Conservation (phyloP, 2,888 invertebrate genomes). For the Heterodera filipjevi region DNA sequence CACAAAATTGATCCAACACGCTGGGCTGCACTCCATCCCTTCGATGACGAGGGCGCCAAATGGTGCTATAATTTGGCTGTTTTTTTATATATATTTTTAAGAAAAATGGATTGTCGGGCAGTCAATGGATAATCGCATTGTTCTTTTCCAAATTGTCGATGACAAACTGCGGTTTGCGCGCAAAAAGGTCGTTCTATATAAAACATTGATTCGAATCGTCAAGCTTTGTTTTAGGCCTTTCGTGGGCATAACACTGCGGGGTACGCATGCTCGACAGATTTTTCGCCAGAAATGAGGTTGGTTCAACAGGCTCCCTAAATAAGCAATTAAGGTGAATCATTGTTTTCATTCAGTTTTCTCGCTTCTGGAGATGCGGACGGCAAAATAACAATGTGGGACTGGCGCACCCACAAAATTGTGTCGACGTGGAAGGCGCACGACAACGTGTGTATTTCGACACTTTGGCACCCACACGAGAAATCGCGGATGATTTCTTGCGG, state of each 20-base stretch:
- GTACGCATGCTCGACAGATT: conserved; percentile 94
- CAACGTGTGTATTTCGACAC: conserved; percentile 86
- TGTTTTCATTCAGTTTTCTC: conserved; percentile 76
- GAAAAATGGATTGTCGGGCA: conserved; percentile 98
- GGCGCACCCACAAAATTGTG: conserved; percentile 91
- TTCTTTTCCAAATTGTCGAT: conserved; percentile 94
- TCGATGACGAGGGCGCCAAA: conserved; percentile 92
- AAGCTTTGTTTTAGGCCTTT: conserved; percentile 78
- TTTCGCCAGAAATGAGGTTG: conserved; percentile 96
- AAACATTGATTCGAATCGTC: background rate
- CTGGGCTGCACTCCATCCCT: conserved; percentile 98
- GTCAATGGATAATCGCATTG: conserved; percentile 97
- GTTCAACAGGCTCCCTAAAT: conserved; percentile 26
- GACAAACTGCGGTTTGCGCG: conserved; percentile 91
- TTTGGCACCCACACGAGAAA: conserved; percentile 99
- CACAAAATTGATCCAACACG: conserved; percentile 99
- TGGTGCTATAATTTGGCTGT: conserved; percentile 67
- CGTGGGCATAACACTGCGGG: conserved; percentile 98
- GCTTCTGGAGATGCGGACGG: conserved; percentile 98
- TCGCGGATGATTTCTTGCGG: conserved; percentile 96
- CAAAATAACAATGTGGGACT: conserved; percentile 97
- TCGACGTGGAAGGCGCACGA: conserved; percentile 99
- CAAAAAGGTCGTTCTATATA: conserved; percentile 77
- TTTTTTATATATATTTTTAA: conserved; percentile 50
- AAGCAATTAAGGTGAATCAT: background rate